Evolutionary conservation across 2,797 vertebrate genomes (phyloP), one percentile per base, ranked within the genome.

Genomic region (Leptodactylus fallax): DNA sequence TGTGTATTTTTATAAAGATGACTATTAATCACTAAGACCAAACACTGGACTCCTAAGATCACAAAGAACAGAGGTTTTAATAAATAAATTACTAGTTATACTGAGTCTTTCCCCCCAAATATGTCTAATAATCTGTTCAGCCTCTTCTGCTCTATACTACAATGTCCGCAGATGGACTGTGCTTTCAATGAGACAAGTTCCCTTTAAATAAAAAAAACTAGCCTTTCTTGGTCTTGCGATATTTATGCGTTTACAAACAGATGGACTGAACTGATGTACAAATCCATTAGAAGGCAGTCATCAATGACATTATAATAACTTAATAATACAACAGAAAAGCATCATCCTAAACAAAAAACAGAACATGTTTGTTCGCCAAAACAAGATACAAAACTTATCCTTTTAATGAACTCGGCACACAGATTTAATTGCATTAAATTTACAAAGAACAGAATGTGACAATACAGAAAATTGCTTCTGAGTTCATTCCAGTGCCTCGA

Each of bases 351-450:
- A 61, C 71, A 77, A 85, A 56, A 76, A 77, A 94, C 94, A 93
- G 93, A 95, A 88, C 92, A 91, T 92, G 76, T 95, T 93, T 92
- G 91, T 91, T 91, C 58, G 90, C 92, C 92, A 94, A 94, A 91
- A 87, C 91, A 94, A 91, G 87, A 92, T 91, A 90, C 87, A 93
- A 90, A 90, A 91, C 69, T 90, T 91, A 91, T 91, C 95, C 93
- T 93, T 91, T 90, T 93, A 93, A 94, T 95, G 91, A 94, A 93
- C 91, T 91, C 91, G 92, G 90, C 16, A 49, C 93, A 93, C 92
- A 88, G 91, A 90, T 94, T 92, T 94, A 95, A 95, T 95, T 95
- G 93, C 93, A 93, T 92, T 93, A 92, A 92, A 93, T 94, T 94
- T 95, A 89, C 90, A 93, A 93, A 91, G 93, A 93, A 93, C 93